Evolutionary conservation across 2,797 vertebrate species (phyloP).

Genomic region (Hipposideros larvatus): DNA sequence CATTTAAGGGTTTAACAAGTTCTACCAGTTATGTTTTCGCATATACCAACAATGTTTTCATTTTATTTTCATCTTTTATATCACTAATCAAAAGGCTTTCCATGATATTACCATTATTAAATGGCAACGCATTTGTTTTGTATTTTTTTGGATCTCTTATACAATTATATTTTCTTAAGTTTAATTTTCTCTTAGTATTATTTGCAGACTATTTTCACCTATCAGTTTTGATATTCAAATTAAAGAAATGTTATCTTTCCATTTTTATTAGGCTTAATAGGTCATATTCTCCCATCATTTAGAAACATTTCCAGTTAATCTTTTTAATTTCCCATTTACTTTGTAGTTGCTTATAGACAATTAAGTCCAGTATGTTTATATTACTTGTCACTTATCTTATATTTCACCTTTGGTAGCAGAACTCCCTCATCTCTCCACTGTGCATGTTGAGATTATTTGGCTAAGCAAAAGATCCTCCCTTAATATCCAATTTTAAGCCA

Average conservation of each 20-base stretch:
- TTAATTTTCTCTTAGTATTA: slow-evolving; percentile 62
- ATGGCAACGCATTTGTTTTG: not conserved
- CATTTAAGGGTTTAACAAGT: not conserved
- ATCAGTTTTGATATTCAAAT: slow-evolving; percentile 31
- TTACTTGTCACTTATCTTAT: slow-evolving; percentile 81
- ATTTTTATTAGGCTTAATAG: slow-evolving; percentile 65
- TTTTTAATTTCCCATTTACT: slow-evolving; percentile 85
- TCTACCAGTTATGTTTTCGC: not conserved
- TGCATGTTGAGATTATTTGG: slow-evolving; percentile 85
- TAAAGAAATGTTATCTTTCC: slow-evolving; percentile 63
- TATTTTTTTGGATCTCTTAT: not conserved
- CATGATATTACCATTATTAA: not conserved
- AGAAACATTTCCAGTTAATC: slow-evolving; percentile 82
- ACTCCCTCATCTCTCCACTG: slow-evolving; percentile 81
- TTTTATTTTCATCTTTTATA: slow-evolving; percentile 39
- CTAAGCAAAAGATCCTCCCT: slow-evolving; percentile 84
- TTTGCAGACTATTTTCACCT: slow-evolving; percentile 36
- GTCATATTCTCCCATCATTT: slow-evolving; percentile 74
- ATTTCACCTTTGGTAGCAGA: slow-evolving; percentile 73
- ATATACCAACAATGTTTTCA: not conserved
- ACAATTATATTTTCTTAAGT: not conserved
- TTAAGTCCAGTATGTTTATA: slow-evolving; percentile 85
- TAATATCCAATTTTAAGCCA: slow-evolving; percentile 86
- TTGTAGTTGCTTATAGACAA: slow-evolving; percentile 85
- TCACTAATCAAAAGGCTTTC: not conserved